phyloP scores from a whole-genome alignment of 2,113 vertebrate genomes.

The Dascyllus trimaculatus region DNA sequence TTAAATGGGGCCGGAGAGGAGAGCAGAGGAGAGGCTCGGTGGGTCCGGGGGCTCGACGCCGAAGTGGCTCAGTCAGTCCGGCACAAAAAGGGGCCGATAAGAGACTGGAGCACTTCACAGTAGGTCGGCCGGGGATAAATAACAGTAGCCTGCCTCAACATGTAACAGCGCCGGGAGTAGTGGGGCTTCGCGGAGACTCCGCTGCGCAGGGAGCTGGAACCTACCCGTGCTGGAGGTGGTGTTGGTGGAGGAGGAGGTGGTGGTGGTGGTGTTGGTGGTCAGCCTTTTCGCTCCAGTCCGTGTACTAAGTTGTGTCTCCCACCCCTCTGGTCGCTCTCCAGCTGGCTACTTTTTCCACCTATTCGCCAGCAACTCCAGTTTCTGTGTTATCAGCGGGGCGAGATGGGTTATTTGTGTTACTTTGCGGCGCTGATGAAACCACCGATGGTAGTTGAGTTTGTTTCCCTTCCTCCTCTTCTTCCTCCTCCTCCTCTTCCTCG shows the following conservation, averaged over 20 bases:
- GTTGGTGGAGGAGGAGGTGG: constrained; percentile 51
- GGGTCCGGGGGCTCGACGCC: constrained; percentile 71
- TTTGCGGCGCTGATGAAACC: constrained; percentile 7
- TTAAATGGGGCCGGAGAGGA: constrained; percentile 14
- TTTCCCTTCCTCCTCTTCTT: constrained; percentile 15
- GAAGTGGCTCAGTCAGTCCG: constrained; percentile 66
- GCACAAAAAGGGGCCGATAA: constrained; percentile 67
- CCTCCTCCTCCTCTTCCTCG: constrained; percentile 13
- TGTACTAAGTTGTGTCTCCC: constrained; percentile 70
- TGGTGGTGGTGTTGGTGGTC: constrained; percentile 58
- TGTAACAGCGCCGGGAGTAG: constrained; percentile 68
- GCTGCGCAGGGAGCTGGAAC: constrained; percentile 77
- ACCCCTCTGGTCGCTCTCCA: constrained; percentile 40
- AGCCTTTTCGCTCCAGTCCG: constrained; percentile 52
- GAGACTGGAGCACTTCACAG: constrained; percentile 67
- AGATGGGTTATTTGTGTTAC: constrained; percentile 48
- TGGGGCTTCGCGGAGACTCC: constrained; percentile 72
- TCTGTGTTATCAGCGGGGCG: constrained; percentile 37
- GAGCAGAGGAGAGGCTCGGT: constrained; percentile 72
- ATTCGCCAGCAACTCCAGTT: constrained; percentile 43
- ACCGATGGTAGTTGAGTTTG: constrained; percentile 53
- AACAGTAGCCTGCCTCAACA: constrained; percentile 77
- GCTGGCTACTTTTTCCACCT: constrained; percentile 40
- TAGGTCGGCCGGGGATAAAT: constrained; percentile 75
- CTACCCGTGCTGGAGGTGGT: constrained; percentile 38